Percentiles rank a stretch among this genome's conserved stretches.
Evolutionary conservation across 2,797 vertebrate species (phyloP).

Genomic region (Microtus californicus): DNA sequence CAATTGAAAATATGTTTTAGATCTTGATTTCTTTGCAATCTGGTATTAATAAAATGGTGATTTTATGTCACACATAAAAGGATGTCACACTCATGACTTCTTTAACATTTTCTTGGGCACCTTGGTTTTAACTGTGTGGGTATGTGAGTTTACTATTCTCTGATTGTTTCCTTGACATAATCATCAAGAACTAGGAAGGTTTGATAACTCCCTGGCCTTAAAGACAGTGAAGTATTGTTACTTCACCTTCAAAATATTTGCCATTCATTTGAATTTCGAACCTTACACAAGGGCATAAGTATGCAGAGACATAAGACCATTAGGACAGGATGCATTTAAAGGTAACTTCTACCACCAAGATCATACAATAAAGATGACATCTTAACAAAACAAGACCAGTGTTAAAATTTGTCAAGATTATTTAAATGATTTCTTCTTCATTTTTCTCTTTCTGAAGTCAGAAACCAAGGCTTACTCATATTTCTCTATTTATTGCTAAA

Average conservation of each 20-base stretch:
- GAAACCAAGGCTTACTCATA: neutral
- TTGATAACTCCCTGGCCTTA: neutral
- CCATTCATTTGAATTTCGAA: neutral
- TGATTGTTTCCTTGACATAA: neutral
- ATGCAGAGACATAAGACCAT: neutral
- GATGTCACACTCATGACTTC: neutral
- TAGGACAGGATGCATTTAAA: neutral
- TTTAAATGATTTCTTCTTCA: neutral
- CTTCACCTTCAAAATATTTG: neutral
- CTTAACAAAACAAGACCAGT: neutral
- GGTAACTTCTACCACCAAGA: neutral
- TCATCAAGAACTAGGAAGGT: neutral
- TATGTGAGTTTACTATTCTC: neutral
- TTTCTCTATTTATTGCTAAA: neutral
- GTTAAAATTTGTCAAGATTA: neutral
- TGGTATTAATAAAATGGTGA: neutral
- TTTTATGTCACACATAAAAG: neutral
- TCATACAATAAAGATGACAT: neutral
- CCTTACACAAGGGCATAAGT: neutral
- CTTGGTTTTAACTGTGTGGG: neutral
- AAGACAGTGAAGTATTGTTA: neutral
- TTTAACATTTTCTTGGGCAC: constrained; percentile 41
- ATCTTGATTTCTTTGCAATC: constrained; percentile 4
- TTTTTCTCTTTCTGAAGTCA: neutral
- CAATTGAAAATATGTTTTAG: constrained; percentile 8